These are phyloP conservation scores for human DNA, from an alignment of 2,113 vertebrate genomes.

Conservation along the genomic window DNA sequence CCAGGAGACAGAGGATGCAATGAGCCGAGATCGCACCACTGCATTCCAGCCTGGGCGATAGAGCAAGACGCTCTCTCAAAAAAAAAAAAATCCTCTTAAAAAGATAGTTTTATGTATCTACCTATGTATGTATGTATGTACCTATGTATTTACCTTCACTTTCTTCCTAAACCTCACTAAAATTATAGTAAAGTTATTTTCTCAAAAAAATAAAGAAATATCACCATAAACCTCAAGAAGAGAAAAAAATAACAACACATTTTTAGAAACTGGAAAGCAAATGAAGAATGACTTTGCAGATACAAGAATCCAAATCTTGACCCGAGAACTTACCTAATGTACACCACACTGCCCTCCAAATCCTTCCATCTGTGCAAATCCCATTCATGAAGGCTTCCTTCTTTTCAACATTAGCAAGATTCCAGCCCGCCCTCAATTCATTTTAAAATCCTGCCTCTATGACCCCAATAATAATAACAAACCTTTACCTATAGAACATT, in stretches of 20 bases:
- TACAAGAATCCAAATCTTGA: neutral
- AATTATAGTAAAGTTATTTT: neutral
- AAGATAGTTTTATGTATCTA: neutral
- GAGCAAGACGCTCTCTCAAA: neutral
- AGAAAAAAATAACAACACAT: neutral
- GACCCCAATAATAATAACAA: neutral
- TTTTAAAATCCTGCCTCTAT: neutral
- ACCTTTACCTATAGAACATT: neutral
- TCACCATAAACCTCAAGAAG: neutral
- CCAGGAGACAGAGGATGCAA: neutral
- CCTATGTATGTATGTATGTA: neutral
- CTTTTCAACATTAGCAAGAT: neutral
- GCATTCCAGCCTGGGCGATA: neutral
- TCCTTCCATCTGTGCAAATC: neutral
- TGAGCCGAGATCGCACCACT: neutral
- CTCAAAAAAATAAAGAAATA: neutral
- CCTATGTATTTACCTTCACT: neutral
- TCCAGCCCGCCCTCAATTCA: neutral
- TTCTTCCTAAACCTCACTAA: conserved; percentile 4
- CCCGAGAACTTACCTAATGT: neutral
- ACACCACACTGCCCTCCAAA: neutral
- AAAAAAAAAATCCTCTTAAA: neutral
- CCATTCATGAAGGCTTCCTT: neutral
- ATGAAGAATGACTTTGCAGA: neutral
- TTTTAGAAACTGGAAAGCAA: neutral